Evolutionary conservation across 2,888 invertebrate species (phyloP), one percentile per base, ranked within the genome.

Genomic region (Ornithoptera priamus): DNA sequence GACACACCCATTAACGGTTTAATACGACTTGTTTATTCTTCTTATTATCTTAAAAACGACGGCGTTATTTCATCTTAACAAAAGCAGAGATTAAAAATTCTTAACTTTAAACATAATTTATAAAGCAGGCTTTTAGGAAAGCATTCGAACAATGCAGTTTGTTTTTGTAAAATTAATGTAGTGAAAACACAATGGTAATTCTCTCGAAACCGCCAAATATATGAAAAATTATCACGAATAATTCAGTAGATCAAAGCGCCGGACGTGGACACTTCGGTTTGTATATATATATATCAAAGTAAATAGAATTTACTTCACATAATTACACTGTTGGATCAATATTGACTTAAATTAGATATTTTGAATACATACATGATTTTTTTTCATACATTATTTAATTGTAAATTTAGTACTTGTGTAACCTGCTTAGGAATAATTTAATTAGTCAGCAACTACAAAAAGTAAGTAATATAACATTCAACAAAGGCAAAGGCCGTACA

Each of bases 1-100:
- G 46, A 60, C 36, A 56, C 36, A n/a, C 53, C 67, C 61, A 53
- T 62, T 62, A 61, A 62, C 64, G 53, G 64, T 64, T 64, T 64
- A 64, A 39, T 59, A 57, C 64, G 58, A 53, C 53, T 64, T 64
- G 64, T 64, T 60, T 50, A 65, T 18, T 18, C 42, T 60, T 65
- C 53, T 53, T 68, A 57, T 62, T 62, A 62, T 30, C 50, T 62
- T 63, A 39, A 3, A 50, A 12, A 18, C 18, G n/a, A 58, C 46
- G 17, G 22, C 15, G 56, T 20, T n/a, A 42, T 61, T 56, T 62
- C 36, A 62, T 39, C 56, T 62, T 30, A 17, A 60, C n/a, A 18
- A 39, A 62, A 61, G 58, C 6, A 50, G 22, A 65, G 17, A 36
- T 36, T 42, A 30, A 53, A 22, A 65, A n/a, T 57, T 20, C 22